phyloP scores from a whole-genome alignment of 2,888 invertebrate species.

The Eudasyphora cyanicolor region DNA sequence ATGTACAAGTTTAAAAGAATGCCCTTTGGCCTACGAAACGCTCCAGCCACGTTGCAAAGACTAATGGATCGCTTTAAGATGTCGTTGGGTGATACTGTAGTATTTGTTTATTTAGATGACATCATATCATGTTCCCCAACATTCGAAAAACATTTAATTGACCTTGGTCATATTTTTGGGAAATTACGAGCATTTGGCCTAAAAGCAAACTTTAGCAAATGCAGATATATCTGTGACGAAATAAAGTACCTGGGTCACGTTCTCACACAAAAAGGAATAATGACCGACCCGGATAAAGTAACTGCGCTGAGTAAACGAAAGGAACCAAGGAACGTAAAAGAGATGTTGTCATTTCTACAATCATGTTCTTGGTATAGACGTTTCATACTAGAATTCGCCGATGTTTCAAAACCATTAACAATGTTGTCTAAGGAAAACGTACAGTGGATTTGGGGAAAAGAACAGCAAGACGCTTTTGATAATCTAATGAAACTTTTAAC shows the following conservation, averaged over 20 bases:
- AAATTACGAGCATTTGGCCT: conserved; percentile 6
- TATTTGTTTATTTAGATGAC: conserved; percentile 71
- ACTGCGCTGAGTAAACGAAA: not conserved
- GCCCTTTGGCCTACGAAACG: conserved; percentile 58
- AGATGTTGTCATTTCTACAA: conserved; percentile 69
- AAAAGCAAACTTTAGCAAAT: conserved; percentile 67
- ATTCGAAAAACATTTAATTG: conserved; percentile 62
- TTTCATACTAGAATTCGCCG: conserved; percentile 52
- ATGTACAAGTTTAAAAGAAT: conserved; percentile 56
- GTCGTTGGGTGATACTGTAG: conserved; percentile 58
- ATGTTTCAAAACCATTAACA: conserved; percentile 70
- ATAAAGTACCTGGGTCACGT: conserved; percentile 62
- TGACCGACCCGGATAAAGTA: conserved; percentile 55
- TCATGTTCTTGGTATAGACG: conserved; percentile 70
- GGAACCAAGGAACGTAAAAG: conserved; percentile 66
- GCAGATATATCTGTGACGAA: conserved; percentile 50
- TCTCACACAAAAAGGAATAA: conserved; percentile 5
- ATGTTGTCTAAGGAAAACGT: conserved; percentile 67
- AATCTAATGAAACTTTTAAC: too few relatives aligned
- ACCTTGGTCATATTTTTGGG: conserved; percentile 40
- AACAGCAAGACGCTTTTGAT: not conserved
- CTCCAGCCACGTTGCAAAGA: conserved; percentile 55
- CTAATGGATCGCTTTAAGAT: conserved; percentile 2
- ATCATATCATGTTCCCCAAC: conserved; percentile 66
- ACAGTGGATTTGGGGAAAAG: not conserved